phyloP scores from a whole-genome alignment of 2,113 vertebrate genomes.

The Clarias magur region DNA sequence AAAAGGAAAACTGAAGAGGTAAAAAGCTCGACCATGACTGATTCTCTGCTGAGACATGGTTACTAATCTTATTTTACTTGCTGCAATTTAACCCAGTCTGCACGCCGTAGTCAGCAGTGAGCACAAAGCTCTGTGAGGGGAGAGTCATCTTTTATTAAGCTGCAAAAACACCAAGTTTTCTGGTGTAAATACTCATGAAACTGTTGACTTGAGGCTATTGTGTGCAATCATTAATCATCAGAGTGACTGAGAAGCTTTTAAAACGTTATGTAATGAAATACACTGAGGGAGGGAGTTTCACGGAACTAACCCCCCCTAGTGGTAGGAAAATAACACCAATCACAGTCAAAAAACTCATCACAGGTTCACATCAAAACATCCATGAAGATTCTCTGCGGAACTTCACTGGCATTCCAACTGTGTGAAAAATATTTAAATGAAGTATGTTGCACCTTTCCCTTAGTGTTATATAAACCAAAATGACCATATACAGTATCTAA shows the following conservation, averaged over 20 bases:
- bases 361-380: background rate
- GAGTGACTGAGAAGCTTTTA: background rate
- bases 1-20: background rate
- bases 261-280: background rate
- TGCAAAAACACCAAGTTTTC: background rate
- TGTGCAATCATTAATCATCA: background rate
- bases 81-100: conserved; percentile 16
- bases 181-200: background rate
- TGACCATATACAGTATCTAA: background rate
- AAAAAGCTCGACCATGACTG: background rate
- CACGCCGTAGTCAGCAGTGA: conserved; percentile 6
- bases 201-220: background rate
- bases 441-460: background rate
- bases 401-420: background rate
- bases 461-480: background rate
- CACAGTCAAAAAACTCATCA: background rate
- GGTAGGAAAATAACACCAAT: conserved; percentile 36
- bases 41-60: conserved; percentile 15
- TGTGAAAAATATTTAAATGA: background rate
- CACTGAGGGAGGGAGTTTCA: background rate
- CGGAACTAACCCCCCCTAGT: conserved; percentile 51
- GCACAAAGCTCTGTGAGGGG: background rate
- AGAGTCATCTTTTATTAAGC: background rate
- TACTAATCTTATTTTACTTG: conserved; percentile 21
- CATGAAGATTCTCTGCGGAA: background rate